phyloP scores from a whole-genome alignment of 2,113 vertebrate genomes.

The Setophaga coronata region DNA sequence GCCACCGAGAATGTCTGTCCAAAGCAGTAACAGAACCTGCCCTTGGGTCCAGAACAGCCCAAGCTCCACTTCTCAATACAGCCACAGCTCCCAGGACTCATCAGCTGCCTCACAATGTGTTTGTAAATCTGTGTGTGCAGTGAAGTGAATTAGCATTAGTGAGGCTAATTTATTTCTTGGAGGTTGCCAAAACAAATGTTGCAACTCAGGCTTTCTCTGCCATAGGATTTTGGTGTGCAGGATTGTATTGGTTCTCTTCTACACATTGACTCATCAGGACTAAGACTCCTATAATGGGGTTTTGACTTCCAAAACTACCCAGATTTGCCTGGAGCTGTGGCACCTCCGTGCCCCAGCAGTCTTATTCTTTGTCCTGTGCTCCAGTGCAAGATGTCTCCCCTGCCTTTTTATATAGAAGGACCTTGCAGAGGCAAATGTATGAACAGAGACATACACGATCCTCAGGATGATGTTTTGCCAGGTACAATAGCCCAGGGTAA shows the following conservation, averaged over 20 bases:
- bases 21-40: not conserved
- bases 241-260: not conserved
- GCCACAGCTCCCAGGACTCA: not conserved
- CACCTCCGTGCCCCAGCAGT: not conserved
- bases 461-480: not conserved
- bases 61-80: not conserved
- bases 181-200: not conserved
- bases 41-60: not conserved
- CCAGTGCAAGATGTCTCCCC: not conserved
- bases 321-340: not conserved
- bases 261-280: not conserved
- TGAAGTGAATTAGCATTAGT: not conserved
- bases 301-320: not conserved
- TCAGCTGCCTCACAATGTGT: not conserved
- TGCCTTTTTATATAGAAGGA: not conserved
- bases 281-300: not conserved
- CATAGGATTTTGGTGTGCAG: not conserved
- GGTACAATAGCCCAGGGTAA: not conserved
- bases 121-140: not conserved
- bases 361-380: not conserved
- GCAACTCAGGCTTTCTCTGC: not conserved
- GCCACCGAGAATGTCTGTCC: rapidly evolving
- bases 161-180: not conserved
- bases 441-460: not conserved
- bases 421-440: rapidly evolving